These are phyloP conservation scores for Pocillopora grandis DNA, from an alignment of 92 coral and sea anemone genomes.

Conservation along the genomic window DNA sequence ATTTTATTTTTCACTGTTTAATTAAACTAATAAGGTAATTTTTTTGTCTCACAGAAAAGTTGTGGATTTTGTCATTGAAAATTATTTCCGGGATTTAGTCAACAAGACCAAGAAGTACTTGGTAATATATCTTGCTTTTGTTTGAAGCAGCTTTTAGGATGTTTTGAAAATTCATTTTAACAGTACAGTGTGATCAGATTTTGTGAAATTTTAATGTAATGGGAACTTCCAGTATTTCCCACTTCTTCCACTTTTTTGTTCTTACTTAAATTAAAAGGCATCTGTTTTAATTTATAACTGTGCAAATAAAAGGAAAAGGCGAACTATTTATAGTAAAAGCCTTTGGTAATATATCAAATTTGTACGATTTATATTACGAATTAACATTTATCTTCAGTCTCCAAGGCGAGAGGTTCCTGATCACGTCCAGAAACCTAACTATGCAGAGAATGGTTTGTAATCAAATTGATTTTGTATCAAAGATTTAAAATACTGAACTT, in stretches of 20 bases:
- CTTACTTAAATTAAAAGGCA: too few species aligned
- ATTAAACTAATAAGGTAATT: neutral
- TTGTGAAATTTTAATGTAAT: neutral
- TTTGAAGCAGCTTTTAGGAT: too few species aligned
- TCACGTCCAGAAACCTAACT: constrained; percentile 85
- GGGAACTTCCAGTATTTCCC: neutral
- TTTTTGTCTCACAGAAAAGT: constrained; percentile 56
- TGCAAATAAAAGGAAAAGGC: too few species aligned
- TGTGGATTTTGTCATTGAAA: constrained; percentile 80
- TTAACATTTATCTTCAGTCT: constrained; percentile 41
- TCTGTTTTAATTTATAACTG: too few species aligned
- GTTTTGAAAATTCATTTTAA: too few species aligned
- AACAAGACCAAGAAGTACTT: constrained; percentile 57
- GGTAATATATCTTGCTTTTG: constrained; percentile 42
- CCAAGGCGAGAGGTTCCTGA: constrained; percentile 78
- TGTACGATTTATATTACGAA: neutral
- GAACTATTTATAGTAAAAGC: too few species aligned
- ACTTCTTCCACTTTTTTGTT: too few species aligned
- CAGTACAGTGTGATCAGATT: neutral
- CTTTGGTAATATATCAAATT: neutral
- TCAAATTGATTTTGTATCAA: neutral
- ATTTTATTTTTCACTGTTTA: neutral
- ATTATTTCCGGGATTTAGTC: constrained; percentile 57
- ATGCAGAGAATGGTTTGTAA: constrained; percentile 83
- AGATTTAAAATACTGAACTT: neutral